A percentile compares a stretch with the other conserved stretches of the same genome.
These are phyloP conservation scores for Gandaritis pyraliata DNA, from an alignment of 2,888 invertebrate genomes.

Conservation along the genomic window DNA sequence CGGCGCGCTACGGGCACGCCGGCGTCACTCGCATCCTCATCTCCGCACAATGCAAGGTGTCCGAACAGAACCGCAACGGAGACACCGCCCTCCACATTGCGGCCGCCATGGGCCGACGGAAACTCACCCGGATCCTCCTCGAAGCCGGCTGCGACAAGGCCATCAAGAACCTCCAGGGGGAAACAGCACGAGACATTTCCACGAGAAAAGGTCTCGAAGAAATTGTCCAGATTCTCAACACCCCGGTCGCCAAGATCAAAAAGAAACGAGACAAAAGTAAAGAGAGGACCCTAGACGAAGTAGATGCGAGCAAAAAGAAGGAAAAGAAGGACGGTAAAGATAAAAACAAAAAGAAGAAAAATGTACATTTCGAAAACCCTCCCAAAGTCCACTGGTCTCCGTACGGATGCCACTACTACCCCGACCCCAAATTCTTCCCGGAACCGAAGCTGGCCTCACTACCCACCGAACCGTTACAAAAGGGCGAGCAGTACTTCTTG, in stretches of 20 bases:
- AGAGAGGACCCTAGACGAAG: constrained; percentile 82
- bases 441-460: constrained; percentile 93
- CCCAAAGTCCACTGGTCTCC: constrained; percentile 90
- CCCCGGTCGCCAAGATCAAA: constrained; percentile 74
- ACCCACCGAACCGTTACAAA: constrained; percentile 92
- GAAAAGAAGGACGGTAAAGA: constrained; percentile 76
- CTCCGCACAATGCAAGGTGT: constrained; percentile 93
- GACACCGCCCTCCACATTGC: constrained; percentile 97
- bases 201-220: constrained; percentile 93
- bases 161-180: constrained; percentile 92
- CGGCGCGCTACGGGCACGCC: constrained; percentile 97
- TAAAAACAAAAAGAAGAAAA: constrained; percentile 77
- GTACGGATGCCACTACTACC: constrained; percentile 96
- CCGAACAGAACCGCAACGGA: constrained; percentile 97
- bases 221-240: constrained; percentile 91
- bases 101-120: constrained; percentile 96
- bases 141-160: constrained; percentile 91
- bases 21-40: constrained; percentile 97
- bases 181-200: constrained; percentile 96
- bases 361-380: constrained; percentile 82
- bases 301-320: constrained; percentile 70
- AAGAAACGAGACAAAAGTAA: constrained; percentile 80
- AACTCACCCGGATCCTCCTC: constrained; percentile 94
- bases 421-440: constrained; percentile 93
- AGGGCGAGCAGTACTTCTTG: constrained; percentile 97